Evolutionary conservation across 1,140 invertebrate genomes (phyloP).

Genomic region (Diabrotica undecimpunctata): DNA sequence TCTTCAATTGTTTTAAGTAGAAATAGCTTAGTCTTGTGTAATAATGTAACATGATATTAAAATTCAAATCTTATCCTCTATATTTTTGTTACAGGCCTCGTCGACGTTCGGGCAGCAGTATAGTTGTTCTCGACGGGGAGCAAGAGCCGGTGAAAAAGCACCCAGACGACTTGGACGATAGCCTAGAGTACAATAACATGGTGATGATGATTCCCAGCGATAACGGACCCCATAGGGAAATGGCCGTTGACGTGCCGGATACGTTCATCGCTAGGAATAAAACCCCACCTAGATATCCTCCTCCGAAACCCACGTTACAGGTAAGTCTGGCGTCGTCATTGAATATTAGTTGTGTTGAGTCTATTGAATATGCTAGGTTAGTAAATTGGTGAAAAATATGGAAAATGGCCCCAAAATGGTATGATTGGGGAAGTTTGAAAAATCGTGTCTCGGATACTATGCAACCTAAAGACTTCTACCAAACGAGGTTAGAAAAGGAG

Average conservation of each 20-base stretch:
- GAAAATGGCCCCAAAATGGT: too few relatives aligned
- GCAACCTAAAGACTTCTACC: too few relatives aligned
- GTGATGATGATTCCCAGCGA: slow-evolving; percentile 67
- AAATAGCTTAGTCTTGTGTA: too few relatives aligned
- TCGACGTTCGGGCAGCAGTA: slow-evolving; percentile 63
- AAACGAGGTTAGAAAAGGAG: too few relatives aligned
- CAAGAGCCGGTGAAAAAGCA: slow-evolving; percentile 45
- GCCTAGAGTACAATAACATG: slow-evolving; percentile 57
- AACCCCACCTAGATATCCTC: slow-evolving; percentile 86
- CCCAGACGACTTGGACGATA: slow-evolving; percentile 44
- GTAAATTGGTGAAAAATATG: too few relatives aligned
- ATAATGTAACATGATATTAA: too few relatives aligned
- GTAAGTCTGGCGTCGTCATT: slow-evolving; percentile 22
- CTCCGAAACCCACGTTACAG: slow-evolving; percentile 57
- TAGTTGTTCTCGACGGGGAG: slow-evolving; percentile 64
- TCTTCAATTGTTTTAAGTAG: too few relatives aligned
- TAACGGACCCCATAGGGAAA: slow-evolving; percentile 85
- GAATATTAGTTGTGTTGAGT: too few relatives aligned
- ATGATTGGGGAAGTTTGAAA: too few relatives aligned
- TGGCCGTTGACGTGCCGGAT: slow-evolving; percentile 97
- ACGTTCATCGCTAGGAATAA: slow-evolving; percentile 88
- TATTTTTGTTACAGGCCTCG: slow-evolving; percentile 56
- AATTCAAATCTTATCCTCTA: not conserved
- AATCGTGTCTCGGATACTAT: too few relatives aligned
- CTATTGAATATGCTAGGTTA: too few relatives aligned